Base-by-base conservation (phyloP, 2,888 invertebrate species). In the Apocheima hispidaria region DNA sequence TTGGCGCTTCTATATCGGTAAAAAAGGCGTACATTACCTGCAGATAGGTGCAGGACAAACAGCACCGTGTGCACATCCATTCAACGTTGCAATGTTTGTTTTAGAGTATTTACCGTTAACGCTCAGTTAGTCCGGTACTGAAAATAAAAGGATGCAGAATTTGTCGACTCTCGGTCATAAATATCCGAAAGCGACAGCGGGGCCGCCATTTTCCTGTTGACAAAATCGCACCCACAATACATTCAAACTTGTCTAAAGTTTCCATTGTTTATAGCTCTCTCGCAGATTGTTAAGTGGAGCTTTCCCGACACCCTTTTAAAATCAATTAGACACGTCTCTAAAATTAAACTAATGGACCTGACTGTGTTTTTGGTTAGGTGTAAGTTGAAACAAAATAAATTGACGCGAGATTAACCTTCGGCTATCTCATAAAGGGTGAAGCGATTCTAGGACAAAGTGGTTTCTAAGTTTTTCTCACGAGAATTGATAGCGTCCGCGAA, bases 201-300 rank as follows among this genome's bases (percentile, higher is more conserved):
- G 87, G 82, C 85, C 91, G 88, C 91, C 90, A 89, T 91, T 91
- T 90, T 88, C 88, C 87, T 91, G 91, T 91, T 90, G 90, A 91
- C 91, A 90, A 88, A 90, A 88, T 87, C 87, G 84, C 83, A 79
- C 84, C 85, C 86, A 81, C 87, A 87, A 89, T 87, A 90, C 86
- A 88, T 90, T 85, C 82, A 81, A 88, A 90, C 85, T 90, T 87
- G 86, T 87, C 85, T 82, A 86, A 88, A 90, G 86, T 89, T 90
- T 84, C 70, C 81, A 85, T 90, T 90, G 89, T 88, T 88, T 88
- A 86, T 84, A 68, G 79, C 78, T 74, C 72, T 72, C 69, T 65
- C 69, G 69, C 66, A 79, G 78, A 82, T 83, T 85, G 84, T 81
- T 77, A 82, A 84, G 78, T 81, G 76, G 74, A 71, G 65, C 69